A percentile compares a stretch with the other conserved stretches of the same genome.
These are phyloP conservation scores for Fragum fragum DNA, from an alignment of 2,888 invertebrate genomes.

Conservation along the genomic window DNA sequence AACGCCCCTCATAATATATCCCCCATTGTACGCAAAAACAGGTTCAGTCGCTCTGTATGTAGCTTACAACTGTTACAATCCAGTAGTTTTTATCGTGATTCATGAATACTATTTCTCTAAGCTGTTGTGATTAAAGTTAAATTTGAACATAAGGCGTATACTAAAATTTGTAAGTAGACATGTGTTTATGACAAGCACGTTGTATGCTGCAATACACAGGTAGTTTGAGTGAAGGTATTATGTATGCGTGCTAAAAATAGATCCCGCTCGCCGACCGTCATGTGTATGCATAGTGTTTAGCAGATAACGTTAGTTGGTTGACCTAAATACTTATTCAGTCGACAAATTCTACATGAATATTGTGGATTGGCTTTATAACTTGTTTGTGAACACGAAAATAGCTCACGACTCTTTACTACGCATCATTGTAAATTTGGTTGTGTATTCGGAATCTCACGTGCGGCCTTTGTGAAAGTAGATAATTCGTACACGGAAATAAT, in stretches of 20 bases:
- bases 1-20: conserved; percentile 29
- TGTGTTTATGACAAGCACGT: not conserved
- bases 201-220: conserved; percentile 10
- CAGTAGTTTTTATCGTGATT: not conserved
- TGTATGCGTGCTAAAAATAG: conserved; percentile 32
- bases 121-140: no score
- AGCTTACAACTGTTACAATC: not conserved
- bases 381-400: conserved; percentile 20
- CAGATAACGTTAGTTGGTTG: conserved; percentile 21
- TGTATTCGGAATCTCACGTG: conserved; percentile 1
- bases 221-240: conserved; percentile 27
- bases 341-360: conserved; percentile 25
- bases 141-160: no score
- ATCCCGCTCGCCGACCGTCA: conserved; percentile 20
- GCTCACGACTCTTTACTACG: not conserved
- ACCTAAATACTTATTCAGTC: conserved; percentile 30
- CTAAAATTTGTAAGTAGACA: not conserved
- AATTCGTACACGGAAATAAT: not conserved
- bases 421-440: not conserved
- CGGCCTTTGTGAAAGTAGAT: not conserved
- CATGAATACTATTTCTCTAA: not conserved
- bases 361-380: conserved; percentile 22
- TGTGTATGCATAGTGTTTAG: conserved; percentile 27
- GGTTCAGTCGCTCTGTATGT: conserved; percentile 21
- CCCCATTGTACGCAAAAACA: conserved; percentile 20